Base-by-base conservation (phyloP, 2,797 vertebrate species). In the Vespertilio murinus region DNA sequence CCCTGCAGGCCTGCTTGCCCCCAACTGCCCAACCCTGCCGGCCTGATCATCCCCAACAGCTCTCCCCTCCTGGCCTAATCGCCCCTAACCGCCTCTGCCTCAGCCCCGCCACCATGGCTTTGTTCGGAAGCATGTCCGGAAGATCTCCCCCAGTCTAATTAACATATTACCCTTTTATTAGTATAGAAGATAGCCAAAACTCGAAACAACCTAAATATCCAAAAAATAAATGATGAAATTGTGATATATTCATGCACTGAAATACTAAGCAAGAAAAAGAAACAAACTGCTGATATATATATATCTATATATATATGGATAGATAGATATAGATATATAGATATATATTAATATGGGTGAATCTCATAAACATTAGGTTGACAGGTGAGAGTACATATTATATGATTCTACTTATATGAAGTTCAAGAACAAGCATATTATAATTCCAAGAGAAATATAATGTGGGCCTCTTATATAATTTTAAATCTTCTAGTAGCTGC, bases 391-490 rank as follows among this genome's bases (percentile, higher is more conserved):
- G n/a, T 65, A 85, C 11, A 74, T 47, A 71, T 20, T 16, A 64
- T 40, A 56, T 18, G 13, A 87, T 71, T 83, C n/a, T 42, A 47
- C 17, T 91, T 59, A 77, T 11, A 71, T n/a, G 23, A 90, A 70
- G 22, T 71, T 87, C 23, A 87, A 88, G n/a, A 91, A 82, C 65
- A 64, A 71, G 54, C 30, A 81, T 49, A 69, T 5, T 73, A 73
- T 42, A 42, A 42, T 42, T 23, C 18, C 38, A 95, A 87, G 9
- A 90, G 40, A 97, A 91, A 94, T 45, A 92, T 23, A 92, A 71
- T 23, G 2, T 1, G 90, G 91, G 25, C n/a, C 14, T 80, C 8
- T 59, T 84, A 45, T 4, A n/a, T 25, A 95, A 90, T 38, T 73
- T 56, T 61, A 85, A 95, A 83, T 74, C 6, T 71, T 89, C 33